Conservation (phyloP, 2,797 vertebrate species). For the Pristis pectinata region DNA sequence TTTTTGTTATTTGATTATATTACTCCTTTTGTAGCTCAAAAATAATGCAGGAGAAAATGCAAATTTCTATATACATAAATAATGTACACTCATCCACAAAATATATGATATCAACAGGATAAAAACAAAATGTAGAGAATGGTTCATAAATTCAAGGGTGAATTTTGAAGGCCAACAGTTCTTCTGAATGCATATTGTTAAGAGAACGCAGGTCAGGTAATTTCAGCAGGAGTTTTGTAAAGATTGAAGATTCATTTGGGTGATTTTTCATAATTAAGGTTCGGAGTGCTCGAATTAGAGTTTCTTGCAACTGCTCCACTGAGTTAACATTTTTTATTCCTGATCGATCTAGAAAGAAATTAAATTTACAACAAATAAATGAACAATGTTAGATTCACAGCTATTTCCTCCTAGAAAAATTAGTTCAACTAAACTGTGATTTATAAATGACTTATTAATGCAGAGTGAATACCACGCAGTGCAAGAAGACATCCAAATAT, state of each 20-base stretch:
- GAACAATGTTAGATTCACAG: not conserved
- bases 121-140: constrained; percentile 47
- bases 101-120: constrained; percentile 52
- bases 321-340: constrained; percentile 85
- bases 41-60: constrained; percentile 32
- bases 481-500: no score
- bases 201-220: constrained; percentile 92
- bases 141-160: constrained; percentile 61
- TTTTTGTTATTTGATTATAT: constrained; percentile 33
- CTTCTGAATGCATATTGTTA: constrained; percentile 98
- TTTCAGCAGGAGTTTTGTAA: constrained; percentile 96
- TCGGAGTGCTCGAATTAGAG: constrained; percentile 83
- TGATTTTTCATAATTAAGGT: constrained; percentile 92
- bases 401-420: not conserved
- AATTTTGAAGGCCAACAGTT: constrained; percentile 94
- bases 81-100: constrained; percentile 46
- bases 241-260: constrained; percentile 79
- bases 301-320: constrained; percentile 91
- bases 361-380: not conserved
- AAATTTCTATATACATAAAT: constrained; percentile 50
- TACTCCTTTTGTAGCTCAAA: constrained; percentile 33
- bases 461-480: not conserved
- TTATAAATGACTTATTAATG: not conserved
- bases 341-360: constrained; percentile 72
- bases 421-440: not conserved